Percentiles rank a stretch among this genome's conserved stretches.
Conservation (phyloP, 2,888 invertebrate genomes). For the Ophraella communa region DNA sequence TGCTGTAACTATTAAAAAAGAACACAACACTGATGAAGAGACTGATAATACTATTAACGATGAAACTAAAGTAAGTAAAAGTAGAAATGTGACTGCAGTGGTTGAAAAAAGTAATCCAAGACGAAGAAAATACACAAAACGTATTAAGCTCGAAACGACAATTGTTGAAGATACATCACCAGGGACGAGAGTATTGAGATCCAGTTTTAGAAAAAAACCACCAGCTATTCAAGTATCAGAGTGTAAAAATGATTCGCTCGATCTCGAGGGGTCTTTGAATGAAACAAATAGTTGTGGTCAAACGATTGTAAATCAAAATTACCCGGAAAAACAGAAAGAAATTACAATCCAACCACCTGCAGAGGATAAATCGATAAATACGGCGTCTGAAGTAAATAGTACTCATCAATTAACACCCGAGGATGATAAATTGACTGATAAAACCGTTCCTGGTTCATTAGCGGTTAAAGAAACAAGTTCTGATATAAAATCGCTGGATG, state of each 20-base stretch:
- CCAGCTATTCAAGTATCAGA: not conserved
- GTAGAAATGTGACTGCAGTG: not conserved
- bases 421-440: too few species aligned
- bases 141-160: not conserved
- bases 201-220: not conserved
- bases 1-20: not conserved
- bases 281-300: not conserved
- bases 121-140: not conserved
- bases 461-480: too few species aligned
- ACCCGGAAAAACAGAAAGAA: too few species aligned
- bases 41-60: not conserved
- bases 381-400: too few species aligned
- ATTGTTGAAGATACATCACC: not conserved
- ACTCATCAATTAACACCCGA: too few species aligned
- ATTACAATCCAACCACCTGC: too few species aligned
- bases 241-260: not conserved
- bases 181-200: conserved; percentile 1
- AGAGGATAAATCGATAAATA: too few species aligned
- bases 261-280: not conserved
- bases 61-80: not conserved
- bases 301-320: not conserved
- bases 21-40: not conserved
- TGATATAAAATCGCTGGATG: too few species aligned
- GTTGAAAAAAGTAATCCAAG: not conserved
- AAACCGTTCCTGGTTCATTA: too few species aligned